Conservation (phyloP, 2,797 vertebrate genomes). For the Eulemur mongoz region DNA sequence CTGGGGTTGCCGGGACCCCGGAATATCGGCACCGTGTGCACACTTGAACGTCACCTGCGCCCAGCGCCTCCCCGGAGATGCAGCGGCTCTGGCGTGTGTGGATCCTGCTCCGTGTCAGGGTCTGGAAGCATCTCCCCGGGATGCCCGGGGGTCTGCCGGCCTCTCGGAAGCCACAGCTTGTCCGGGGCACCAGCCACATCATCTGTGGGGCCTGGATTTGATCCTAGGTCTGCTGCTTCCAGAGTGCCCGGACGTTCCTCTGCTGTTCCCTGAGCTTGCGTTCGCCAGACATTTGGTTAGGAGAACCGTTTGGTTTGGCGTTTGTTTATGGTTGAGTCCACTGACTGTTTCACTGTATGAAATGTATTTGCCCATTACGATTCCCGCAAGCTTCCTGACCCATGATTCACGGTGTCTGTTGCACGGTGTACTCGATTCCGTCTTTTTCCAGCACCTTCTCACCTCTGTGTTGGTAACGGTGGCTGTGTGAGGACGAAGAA, state of each 20-base stretch:
- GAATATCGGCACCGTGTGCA: rapidly evolving
- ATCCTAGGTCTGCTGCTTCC: not conserved
- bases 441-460: no score
- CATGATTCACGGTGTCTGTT: rapidly evolving
- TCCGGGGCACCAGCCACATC: not conserved
- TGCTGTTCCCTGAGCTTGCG: not conserved
- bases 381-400: not conserved
- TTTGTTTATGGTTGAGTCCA: not conserved
- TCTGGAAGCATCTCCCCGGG: not conserved
- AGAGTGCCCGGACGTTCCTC: rapidly evolving
- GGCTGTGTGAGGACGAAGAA: rapidly evolving
- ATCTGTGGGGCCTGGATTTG: rapidly evolving
- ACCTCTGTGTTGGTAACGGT: rapidly evolving
- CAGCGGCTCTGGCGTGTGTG: rapidly evolving
- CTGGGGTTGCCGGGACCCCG: not conserved
- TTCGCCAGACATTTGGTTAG: rapidly evolving
- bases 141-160: not conserved
- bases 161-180: not conserved
- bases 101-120: not conserved
- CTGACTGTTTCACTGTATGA: not conserved
- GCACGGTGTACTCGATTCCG: rapidly evolving
- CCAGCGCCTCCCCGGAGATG: not conserved
- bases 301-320: no score
- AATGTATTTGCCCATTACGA: rapidly evolving
- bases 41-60: not conserved